These are phyloP conservation scores for Alouatta palliata DNA, from an alignment of 2,113 vertebrate species.

Conservation along the genomic window DNA sequence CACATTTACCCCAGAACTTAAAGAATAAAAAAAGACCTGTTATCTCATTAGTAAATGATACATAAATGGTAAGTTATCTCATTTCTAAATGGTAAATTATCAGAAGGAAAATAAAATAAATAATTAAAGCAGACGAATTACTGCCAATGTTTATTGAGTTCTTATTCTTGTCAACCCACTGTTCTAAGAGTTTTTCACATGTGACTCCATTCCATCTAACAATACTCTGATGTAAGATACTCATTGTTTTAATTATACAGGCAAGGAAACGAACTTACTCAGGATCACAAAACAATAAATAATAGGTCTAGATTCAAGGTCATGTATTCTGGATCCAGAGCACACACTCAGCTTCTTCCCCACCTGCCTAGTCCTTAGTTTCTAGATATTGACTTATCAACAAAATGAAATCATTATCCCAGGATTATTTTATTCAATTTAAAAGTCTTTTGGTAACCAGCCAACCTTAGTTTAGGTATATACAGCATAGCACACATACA, in stretches of 20 bases:
- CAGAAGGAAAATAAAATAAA: constrained; percentile 7
- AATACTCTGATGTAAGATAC: not conserved
- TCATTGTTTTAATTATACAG: not conserved
- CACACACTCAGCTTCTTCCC: not conserved
- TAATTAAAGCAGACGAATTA: not conserved
- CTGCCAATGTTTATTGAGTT: not conserved
- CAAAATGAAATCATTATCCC: not conserved
- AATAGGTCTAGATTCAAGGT: not conserved
- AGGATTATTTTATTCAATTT: not conserved
- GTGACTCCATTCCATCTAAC: not conserved
- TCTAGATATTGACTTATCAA: not conserved
- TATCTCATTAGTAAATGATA: not conserved
- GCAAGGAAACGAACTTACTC: not conserved
- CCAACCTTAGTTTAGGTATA: not conserved
- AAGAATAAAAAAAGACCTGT: not conserved
- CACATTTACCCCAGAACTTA: too few species aligned
- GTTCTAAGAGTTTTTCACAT: not conserved
- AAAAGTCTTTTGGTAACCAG: not conserved
- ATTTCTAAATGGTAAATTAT: not conserved
- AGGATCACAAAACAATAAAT: not conserved
- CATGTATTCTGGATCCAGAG: not conserved
- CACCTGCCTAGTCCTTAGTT: not conserved
- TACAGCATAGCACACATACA: not conserved
- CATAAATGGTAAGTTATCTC: not conserved
- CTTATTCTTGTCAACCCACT: not conserved